phyloP scores from a whole-genome alignment of 2,113 vertebrate species.

The Salvelinus namaycush region DNA sequence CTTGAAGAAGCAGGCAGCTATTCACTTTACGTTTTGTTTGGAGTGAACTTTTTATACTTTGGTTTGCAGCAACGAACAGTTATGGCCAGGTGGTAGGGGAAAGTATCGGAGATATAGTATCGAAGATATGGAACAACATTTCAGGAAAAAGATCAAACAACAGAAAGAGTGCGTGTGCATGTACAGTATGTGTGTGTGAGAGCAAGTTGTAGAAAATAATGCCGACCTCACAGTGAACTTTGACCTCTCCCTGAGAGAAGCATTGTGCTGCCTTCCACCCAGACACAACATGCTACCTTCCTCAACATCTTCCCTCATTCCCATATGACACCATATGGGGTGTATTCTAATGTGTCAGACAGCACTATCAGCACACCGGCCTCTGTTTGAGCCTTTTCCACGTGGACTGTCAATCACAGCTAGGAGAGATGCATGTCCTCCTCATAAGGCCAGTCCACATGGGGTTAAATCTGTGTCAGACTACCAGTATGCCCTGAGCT shows the following conservation, averaged over 20 bases:
- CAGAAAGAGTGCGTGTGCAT: not conserved
- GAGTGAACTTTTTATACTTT: constrained; percentile 46
- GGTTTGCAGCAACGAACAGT: constrained; percentile 51
- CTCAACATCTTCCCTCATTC: constrained; percentile 47
- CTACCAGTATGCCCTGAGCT: too few relatives aligned
- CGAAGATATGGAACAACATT: not conserved
- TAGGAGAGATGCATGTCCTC: too few relatives aligned
- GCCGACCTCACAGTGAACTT: constrained; percentile 31
- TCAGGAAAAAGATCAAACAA: not conserved
- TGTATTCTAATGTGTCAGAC: constrained; percentile 44
- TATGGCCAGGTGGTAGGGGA: constrained; percentile 32
- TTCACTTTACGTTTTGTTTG: constrained; percentile 66
- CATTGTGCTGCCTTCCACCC: constrained; percentile 30
- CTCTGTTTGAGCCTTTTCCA: constrained; percentile 14
- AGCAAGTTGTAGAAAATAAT: not conserved
- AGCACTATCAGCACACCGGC: constrained; percentile 24
- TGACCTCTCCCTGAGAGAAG: constrained; percentile 27
- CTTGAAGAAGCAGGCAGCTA: constrained; percentile 42
- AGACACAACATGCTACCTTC: constrained; percentile 36
- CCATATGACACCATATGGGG: constrained; percentile 42
- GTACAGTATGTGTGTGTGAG: not conserved
- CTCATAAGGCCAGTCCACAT: too few relatives aligned
- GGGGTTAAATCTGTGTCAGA: too few relatives aligned
- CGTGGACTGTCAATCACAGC: too few relatives aligned
- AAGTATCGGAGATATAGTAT: constrained; percentile 21